phyloP scores from a whole-genome alignment of 92 coral and sea anemone genomes.

The Bergia puertoricense region DNA sequence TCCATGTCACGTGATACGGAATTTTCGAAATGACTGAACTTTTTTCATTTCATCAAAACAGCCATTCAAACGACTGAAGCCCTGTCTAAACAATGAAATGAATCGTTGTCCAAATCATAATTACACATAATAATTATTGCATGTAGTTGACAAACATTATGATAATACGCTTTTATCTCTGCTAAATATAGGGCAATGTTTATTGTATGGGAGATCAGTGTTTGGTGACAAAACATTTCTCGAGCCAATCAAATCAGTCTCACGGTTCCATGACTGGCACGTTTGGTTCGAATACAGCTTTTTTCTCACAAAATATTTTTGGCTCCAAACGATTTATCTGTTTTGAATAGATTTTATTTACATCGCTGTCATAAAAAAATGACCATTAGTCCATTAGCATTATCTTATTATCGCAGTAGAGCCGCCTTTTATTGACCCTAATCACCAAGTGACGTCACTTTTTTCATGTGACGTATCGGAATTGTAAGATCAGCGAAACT shows the following conservation, averaged over 20 bases:
- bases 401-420: too few relatives aligned
- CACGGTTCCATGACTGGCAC: too few relatives aligned
- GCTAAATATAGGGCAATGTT: slow-evolving; percentile 19
- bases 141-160: slow-evolving; percentile 27
- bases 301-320: too few relatives aligned
- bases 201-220: not conserved
- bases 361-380: too few relatives aligned
- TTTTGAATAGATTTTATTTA: too few relatives aligned
- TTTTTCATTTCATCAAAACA: not conserved
- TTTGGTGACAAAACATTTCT: slow-evolving; percentile 1
- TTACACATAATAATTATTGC: slow-evolving; percentile 20
- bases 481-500: too few relatives aligned
- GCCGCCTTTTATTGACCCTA: too few relatives aligned
- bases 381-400: too few relatives aligned
- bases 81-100: slow-evolving; percentile 5
- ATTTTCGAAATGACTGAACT: not conserved
- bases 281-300: too few relatives aligned
- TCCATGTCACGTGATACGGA: not conserved
- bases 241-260: not conserved
- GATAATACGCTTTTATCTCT: slow-evolving; percentile 26
- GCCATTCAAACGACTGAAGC: slow-evolving; percentile 18
- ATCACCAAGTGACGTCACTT: too few relatives aligned
- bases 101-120: slow-evolving; percentile 6
- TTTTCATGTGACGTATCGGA: too few relatives aligned
- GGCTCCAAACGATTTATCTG: too few relatives aligned